phyloP scores from a whole-genome alignment of 2,888 invertebrate genomes.

The Apamea crenata region DNA sequence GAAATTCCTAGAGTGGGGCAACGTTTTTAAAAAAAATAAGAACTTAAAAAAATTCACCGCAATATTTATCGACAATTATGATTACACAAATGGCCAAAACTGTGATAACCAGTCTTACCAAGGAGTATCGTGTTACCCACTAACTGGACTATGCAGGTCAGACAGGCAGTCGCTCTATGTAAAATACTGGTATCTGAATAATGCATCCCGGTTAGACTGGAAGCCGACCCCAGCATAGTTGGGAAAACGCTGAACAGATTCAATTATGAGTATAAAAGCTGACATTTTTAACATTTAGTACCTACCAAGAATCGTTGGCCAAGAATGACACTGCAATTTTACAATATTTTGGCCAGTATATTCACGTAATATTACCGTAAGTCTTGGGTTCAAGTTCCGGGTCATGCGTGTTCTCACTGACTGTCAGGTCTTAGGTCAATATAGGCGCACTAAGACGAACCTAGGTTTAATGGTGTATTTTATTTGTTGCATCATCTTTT shows the following conservation, averaged over 20 bases:
- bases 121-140: not conserved
- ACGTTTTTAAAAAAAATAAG: no score
- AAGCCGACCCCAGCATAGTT: not conserved
- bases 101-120: not conserved
- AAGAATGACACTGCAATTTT: not conserved
- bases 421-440: slow-evolving; percentile 62
- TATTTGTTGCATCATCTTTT: slow-evolving; percentile 39
- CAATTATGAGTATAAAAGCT: not conserved
- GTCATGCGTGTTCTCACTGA: slow-evolving; percentile 40
- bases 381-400: slow-evolving; percentile 59
- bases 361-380: slow-evolving; percentile 45
- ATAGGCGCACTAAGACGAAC: slow-evolving; percentile 17
- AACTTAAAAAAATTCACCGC: no score
- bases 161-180: not conserved
- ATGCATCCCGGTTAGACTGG: not conserved
- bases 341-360: slow-evolving; percentile 24
- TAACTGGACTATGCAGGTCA: not conserved
- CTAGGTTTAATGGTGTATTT: slow-evolving; percentile 29
- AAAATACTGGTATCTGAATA: not conserved
- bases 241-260: not conserved
- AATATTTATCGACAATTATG: not conserved
- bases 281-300: not conserved
- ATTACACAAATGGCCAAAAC: not conserved
- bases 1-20: no score
- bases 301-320: not conserved